Evolutionary conservation across 1,140 invertebrate genomes (phyloP).

Genomic region (Drosophila virilis): DNA sequence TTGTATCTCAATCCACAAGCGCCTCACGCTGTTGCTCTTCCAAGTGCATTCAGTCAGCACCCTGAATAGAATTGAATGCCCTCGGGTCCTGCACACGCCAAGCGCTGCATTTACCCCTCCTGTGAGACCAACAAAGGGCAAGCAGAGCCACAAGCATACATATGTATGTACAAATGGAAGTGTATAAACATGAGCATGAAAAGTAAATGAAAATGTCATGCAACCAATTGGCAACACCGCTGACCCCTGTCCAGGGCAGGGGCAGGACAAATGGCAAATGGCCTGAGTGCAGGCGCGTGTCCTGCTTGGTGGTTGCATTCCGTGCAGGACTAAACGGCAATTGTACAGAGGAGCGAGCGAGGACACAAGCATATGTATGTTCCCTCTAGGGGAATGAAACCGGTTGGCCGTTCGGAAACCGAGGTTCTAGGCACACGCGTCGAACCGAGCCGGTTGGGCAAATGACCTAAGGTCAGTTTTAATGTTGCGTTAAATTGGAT

Average conservation of each 20-base stretch:
- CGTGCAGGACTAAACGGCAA: background rate
- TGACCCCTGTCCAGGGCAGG: slow-evolving; percentile 56
- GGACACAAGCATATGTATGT: background rate
- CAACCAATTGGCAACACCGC: slow-evolving; percentile 62
- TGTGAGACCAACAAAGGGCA: slow-evolving; percentile 20
- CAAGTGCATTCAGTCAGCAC: slow-evolving; percentile 33
- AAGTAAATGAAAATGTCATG: slow-evolving; percentile 54
- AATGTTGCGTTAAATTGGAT: slow-evolving; percentile 66
- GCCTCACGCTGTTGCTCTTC: background rate
- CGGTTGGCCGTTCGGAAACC: slow-evolving; percentile 33
- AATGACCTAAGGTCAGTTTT: slow-evolving; percentile 72
- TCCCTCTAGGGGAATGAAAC: slow-evolving; percentile 38
- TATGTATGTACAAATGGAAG: background rate
- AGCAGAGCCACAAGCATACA: slow-evolving; percentile 6
- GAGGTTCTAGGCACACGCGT: slow-evolving; percentile 32
- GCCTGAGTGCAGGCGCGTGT: slow-evolving; percentile 33
- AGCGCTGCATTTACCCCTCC: slow-evolving; percentile 61
- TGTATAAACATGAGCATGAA: slow-evolving; percentile 10
- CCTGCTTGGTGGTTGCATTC: slow-evolving; percentile 52
- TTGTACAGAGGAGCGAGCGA: background rate
- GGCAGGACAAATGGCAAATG: slow-evolving; percentile 38
- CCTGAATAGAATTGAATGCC: slow-evolving; percentile 16
- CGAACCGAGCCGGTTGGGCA: slow-evolving; percentile 20
- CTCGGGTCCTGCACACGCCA: slow-evolving; percentile 51
- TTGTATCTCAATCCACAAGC: background rate